Evolutionary conservation across 2,113 vertebrate genomes (phyloP), one percentile per base, ranked within the genome.

Genomic region (Calyptomena viridis): DNA sequence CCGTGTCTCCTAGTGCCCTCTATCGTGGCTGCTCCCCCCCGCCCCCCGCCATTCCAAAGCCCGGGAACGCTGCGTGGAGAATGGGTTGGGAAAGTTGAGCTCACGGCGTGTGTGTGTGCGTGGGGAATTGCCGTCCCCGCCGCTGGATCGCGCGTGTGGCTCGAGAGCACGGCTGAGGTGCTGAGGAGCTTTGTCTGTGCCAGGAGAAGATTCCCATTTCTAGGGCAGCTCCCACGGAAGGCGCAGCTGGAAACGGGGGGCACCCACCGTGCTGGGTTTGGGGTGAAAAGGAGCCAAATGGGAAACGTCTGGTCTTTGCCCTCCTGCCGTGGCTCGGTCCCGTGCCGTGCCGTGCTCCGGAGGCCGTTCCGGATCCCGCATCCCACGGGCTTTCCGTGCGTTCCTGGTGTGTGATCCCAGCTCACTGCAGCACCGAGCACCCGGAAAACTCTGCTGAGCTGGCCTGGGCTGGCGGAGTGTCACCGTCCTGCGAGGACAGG

Each of bases 221-320:
- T 44, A 9, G 85, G 35, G 85, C 88, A 84, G 73, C 58, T 31
- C 60, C 33, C 2, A 14, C 5, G 28, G 46, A 33, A 64, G 55
- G 33, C 7, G 72, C 62, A 12, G 72, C 35, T 3, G 11, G 18
- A 2, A 35, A 25, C 62, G 23, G 5, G 52, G 56, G 11, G 39
- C 39, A 13, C 11, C 4, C 60, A 0, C 52, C 9, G n/a, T 2
- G 44, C 37, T 3, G 84, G 30, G 0, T 12, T 28, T 18, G 66
- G 49, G 79, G 39, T 9, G 75, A 30, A n/a, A 46, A 49, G 62
- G 42, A 8, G 27, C 49, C 5, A 2, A 8, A n/a, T 0, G 39
- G 46, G 33, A 17, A 15, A 35, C 5, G 42, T 9, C 28, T 0
- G 5, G 6, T 16, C 19, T 50, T 21, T 8, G 3, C 5, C 18